phyloP scores from a whole-genome alignment of 2,888 invertebrate genomes.

The Drosophila anomalipes region DNA sequence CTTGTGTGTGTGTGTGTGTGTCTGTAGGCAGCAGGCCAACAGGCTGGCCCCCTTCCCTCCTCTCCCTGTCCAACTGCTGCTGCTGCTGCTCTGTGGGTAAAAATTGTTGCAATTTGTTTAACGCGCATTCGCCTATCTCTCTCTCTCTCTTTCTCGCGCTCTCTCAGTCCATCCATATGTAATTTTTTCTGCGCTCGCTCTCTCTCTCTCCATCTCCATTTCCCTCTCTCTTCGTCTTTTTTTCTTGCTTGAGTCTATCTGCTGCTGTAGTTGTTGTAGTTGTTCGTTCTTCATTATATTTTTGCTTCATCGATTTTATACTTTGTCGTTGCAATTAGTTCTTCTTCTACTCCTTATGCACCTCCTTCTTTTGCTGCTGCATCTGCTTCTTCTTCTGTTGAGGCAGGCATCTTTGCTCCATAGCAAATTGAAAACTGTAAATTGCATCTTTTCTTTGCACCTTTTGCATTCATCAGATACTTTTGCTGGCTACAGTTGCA shows the following conservation, averaged over 20 bases:
- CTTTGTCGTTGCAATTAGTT: conserved; percentile 82
- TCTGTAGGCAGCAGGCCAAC: conserved; percentile 62
- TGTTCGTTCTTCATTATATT: conserved; percentile 65
- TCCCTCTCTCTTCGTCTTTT: conserved; percentile 16
- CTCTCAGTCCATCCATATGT: conserved; percentile 13
- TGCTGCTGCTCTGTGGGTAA: conserved; percentile 19
- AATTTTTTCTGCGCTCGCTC: conserved; percentile 11
- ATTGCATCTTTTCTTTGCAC: conserved; percentile 43
- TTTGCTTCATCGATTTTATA: conserved; percentile 77
- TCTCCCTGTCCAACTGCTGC: neutral
- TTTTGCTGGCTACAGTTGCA: conserved; percentile 42
- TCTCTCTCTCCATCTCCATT: conserved; percentile 7
- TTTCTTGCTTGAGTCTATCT: conserved; percentile 34
- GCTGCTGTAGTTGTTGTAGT: conserved; percentile 46
- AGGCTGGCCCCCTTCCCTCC: conserved; percentile 53
- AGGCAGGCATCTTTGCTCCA: conserved; percentile 43
- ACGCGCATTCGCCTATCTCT: conserved; percentile 66
- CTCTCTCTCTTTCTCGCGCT: conserved; percentile 2
- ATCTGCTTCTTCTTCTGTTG: conserved; percentile 33
- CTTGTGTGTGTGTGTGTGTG: conserved; percentile 20
- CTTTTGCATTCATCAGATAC: conserved; percentile 41
- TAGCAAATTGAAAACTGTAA: conserved; percentile 37
- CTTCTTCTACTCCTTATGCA: conserved; percentile 35
- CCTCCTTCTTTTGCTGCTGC: conserved; percentile 9
- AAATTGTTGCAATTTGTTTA: conserved; percentile 75